Evolutionary conservation across 2,888 invertebrate genomes (phyloP).

Genomic region (Ditula angustiorana): DNA sequence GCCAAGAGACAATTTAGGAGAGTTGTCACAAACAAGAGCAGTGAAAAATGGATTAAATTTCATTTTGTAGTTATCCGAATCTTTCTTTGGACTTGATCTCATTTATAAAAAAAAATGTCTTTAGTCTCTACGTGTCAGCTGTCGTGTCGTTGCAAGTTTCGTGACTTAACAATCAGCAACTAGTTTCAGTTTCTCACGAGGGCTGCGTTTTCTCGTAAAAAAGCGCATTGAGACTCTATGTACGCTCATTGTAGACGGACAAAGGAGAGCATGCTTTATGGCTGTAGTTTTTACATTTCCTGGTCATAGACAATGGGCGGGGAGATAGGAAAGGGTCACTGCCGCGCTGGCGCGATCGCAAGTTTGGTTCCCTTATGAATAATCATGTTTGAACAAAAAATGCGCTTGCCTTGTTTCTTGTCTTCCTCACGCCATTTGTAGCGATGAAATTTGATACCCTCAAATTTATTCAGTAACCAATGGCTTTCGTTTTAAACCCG

Average conservation of each 20-base stretch:
- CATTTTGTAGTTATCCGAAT: no score
- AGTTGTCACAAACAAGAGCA: no score
- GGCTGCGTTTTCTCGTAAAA: constrained; percentile 31
- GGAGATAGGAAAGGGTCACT: constrained; percentile 44
- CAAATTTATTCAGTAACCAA: constrained; percentile 24
- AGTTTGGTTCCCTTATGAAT: constrained; percentile 29
- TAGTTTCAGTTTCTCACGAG: constrained; percentile 26
- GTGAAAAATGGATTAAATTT: no score
- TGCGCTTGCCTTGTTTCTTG: background rate
- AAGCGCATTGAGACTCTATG: constrained; percentile 37
- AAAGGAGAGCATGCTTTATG: constrained; percentile 32
- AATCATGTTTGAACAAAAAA: constrained; percentile 28
- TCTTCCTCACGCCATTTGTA: constrained; percentile 21
- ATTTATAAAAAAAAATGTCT: background rate
- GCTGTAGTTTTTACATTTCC: constrained; percentile 42
- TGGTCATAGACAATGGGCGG: constrained; percentile 46
- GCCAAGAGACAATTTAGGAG: no score
- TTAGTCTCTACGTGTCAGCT: constrained; percentile 18
- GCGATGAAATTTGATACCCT: constrained; percentile 27
- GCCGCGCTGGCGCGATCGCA: constrained; percentile 12
- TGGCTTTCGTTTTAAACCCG: constrained; percentile 11
- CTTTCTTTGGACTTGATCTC: background rate
- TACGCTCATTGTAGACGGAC: constrained; percentile 43
- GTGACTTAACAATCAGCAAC: constrained; percentile 28
- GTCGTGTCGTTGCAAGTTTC: constrained; percentile 27